phyloP scores from a whole-genome alignment of 2,797 vertebrate genomes.

The Rachycentron canadum region DNA sequence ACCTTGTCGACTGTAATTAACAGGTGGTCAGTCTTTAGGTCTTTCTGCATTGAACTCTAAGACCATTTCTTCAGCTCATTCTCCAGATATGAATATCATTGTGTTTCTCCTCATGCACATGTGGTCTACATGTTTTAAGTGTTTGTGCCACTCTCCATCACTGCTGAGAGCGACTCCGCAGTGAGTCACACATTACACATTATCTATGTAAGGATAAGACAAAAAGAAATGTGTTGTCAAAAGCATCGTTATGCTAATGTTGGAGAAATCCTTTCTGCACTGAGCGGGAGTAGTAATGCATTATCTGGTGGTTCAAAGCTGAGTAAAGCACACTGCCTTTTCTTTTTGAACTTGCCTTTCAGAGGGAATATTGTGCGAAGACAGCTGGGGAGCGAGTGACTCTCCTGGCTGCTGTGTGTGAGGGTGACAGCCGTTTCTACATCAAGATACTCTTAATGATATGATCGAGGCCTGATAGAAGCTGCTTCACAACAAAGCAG shows the following conservation, averaged over 20 bases:
- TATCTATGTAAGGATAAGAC: conserved; percentile 38
- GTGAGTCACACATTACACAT: conserved; percentile 60
- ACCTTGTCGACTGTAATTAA: conserved; percentile 1
- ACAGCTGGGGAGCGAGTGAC: conserved; percentile 65
- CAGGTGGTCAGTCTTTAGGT: not conserved
- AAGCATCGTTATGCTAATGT: conserved; percentile 55
- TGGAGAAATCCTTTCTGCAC: conserved; percentile 50
- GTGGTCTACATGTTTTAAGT: not conserved
- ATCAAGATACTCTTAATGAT: conserved; percentile 73
- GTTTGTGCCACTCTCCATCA: conserved; percentile 22
- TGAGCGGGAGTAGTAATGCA: conserved; percentile 32
- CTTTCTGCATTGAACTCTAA: not conserved
- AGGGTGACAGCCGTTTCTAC: conserved; percentile 53
- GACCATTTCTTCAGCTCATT: conserved; percentile 14
- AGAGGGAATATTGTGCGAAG: conserved; percentile 71
- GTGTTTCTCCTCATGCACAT: conserved; percentile 20
- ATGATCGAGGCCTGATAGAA: conserved; percentile 59
- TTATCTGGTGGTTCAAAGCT: conserved; percentile 70
- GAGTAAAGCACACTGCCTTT: conserved; percentile 60
- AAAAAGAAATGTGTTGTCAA: conserved; percentile 47
- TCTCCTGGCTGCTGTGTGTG: conserved; percentile 52
- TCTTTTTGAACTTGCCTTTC: conserved; percentile 78
- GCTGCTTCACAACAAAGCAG: conserved; percentile 42
- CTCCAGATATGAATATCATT: conserved; percentile 2
- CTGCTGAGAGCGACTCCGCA: conserved; percentile 32